phyloP scores from a whole-genome alignment of 2,113 vertebrate species.

The Myrmecophaga tridactyla region DNA sequence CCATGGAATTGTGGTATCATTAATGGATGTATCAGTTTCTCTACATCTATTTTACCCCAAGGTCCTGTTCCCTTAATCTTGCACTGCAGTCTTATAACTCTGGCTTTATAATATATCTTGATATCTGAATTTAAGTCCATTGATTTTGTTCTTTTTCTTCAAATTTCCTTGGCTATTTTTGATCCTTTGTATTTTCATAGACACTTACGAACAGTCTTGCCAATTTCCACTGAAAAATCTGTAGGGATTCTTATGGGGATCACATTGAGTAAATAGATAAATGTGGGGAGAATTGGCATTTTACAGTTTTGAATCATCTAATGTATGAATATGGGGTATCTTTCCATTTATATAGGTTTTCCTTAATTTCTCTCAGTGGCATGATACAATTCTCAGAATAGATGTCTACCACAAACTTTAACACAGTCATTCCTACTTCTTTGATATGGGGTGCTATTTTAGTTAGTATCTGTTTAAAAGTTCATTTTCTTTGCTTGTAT shows the following conservation, averaged over 20 bases:
- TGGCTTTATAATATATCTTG: background rate
- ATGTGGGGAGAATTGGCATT: background rate
- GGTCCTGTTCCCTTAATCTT: background rate
- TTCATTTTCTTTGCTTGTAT: background rate
- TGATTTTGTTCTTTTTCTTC: background rate
- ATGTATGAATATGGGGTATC: background rate
- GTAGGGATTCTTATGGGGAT: background rate
- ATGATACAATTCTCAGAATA: background rate
- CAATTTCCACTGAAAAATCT: background rate
- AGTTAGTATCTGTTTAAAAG: background rate
- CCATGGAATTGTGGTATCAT: fast-evolving
- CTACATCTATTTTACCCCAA: fast-evolving
- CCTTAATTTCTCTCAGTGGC: background rate
- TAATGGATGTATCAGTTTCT: background rate
- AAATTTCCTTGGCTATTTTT: background rate
- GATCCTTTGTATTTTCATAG: background rate
- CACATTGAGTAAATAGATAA: too few relatives aligned
- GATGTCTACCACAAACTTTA: too few relatives aligned
- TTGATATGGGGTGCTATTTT: background rate
- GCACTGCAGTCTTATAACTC: background rate
- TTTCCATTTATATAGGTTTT: background rate
- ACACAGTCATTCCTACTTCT: background rate
- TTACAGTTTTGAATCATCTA: background rate
- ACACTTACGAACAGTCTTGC: background rate
- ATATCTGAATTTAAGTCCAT: background rate